Evolutionary conservation across 2,113 vertebrate species (phyloP), one percentile per base, ranked within the genome.

Genomic region (Elephantulus edwardii): DNA sequence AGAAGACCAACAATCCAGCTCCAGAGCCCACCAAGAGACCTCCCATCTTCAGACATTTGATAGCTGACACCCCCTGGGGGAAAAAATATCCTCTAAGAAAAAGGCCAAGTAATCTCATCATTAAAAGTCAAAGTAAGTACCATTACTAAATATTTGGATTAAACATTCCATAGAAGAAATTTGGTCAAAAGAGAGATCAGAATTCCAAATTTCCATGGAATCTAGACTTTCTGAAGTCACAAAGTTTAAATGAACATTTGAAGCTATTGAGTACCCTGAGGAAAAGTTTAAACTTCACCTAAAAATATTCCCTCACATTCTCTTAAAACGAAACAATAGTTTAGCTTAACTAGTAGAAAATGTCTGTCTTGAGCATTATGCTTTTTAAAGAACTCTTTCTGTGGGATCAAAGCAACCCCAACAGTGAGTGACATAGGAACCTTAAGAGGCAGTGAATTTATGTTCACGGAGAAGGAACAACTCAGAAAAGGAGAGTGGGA

Each of bases 1-100:
- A 99, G 74, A 98, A 96, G n/a, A 97, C 93, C 91, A 99, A 88
- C 71, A 95, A 84, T 22, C 98, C 99, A 38, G 97, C 98, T 95
- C 99, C 98, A 5, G 98, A 98, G 68, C 99, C 98, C 5, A 99
- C 96, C 79, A 99, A 95, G 48, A 99, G 66, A 60, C 98, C 97
- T 26, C 98, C 98, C 60, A 97, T 98, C 95, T 97, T 97, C 95
- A 99, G 95, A 48, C 97, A 81, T 80, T 75, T 98, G 75, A 99
- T 78, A 60, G 97, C 94, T 46, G 94, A 98, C 85, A 99, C 97
- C 88, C 98, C 98, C 99, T 99, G 93, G 17, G 33, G 89, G 91
- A 62, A 91, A 24, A 96, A 94, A 94, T 19, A 94, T 38, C 52
- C 68, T 74, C 33, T 87, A 75, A 87, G 88, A 76, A 22, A 88